Percentiles rank a stretch among this genome's conserved stretches.
Evolutionary conservation across 2,113 vertebrate genomes (phyloP).

Genomic region (Barbus barbus): DNA sequence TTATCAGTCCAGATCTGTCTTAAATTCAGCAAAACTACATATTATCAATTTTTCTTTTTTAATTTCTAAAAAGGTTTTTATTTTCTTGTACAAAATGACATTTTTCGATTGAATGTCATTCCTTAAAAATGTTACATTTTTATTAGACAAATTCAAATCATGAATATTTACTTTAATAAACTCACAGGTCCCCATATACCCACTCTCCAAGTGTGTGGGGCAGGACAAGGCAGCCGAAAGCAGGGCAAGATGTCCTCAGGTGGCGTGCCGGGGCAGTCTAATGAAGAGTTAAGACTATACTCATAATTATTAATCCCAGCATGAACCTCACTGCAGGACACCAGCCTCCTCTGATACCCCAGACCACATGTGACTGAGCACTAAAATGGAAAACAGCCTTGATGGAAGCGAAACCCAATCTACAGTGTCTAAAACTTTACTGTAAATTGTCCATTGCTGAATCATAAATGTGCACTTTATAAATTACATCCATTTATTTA

Average conservation of each 20-base stretch:
- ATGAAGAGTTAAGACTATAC: conserved; percentile 85
- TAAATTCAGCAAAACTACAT: not conserved
- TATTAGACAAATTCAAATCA: no score
- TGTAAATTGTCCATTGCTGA: not conserved
- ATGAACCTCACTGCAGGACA: conserved; percentile 94
- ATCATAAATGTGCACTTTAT: not conserved
- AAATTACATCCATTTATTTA: not conserved
- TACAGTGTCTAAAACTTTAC: not conserved
- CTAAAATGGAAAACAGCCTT: conserved; percentile 63
- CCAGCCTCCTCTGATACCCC: conserved; percentile 89
- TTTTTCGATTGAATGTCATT: no score
- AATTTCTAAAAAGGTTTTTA: not conserved
- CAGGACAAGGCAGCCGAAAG: conserved; percentile 79
- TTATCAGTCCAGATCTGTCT: not conserved
- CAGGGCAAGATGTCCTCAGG: conserved; percentile 87
- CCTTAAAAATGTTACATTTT: no score
- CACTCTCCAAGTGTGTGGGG: conserved; percentile 79
- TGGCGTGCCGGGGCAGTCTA: conserved; percentile 86
- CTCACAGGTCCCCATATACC: no score
- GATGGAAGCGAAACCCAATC: not conserved
- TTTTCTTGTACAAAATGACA: not conserved
- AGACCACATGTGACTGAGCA: conserved; percentile 92
- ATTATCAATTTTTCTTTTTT: not conserved
- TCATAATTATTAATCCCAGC: conserved; percentile 90
- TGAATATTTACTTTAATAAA: no score